phyloP scores from a whole-genome alignment of 2,888 invertebrate species.

The Synergus umbraculus region DNA sequence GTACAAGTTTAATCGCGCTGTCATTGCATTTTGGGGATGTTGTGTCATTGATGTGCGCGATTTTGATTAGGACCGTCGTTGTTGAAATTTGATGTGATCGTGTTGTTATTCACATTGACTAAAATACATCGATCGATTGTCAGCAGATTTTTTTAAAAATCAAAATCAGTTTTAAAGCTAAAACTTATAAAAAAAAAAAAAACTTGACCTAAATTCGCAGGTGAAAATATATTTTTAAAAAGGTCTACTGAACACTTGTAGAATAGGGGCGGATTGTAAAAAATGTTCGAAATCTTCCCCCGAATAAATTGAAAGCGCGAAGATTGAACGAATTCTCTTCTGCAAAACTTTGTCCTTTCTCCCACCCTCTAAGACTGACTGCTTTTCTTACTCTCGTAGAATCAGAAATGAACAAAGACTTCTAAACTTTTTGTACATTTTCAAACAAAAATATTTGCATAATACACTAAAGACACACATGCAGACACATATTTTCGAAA shows the following conservation, averaged over 20 bases:
- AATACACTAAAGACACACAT: conserved; percentile 17
- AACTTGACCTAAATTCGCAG: background rate
- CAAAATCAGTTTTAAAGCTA: background rate
- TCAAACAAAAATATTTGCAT: conserved; percentile 36
- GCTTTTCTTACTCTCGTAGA: conserved; percentile 61
- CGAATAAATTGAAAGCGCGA: background rate
- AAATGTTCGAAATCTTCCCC: background rate
- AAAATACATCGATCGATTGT: conserved; percentile 3
- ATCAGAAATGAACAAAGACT: conserved; percentile 52
- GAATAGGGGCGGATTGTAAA: background rate
- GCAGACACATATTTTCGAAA: conserved; percentile 26
- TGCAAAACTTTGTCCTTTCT: conserved; percentile 49
- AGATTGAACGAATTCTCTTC: background rate
- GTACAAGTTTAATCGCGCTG: conserved; percentile 29
- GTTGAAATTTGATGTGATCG: conserved; percentile 32
- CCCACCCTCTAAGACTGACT: conserved; percentile 70
- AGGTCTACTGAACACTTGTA: background rate
- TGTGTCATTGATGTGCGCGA: conserved; percentile 32
- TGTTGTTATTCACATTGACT: background rate
- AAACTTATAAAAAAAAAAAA: background rate
- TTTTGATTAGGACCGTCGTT: conserved; percentile 37
- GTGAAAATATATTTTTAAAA: background rate
- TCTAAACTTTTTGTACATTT: conserved; percentile 41
- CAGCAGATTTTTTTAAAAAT: conserved; percentile 16
- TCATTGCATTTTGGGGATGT: conserved; percentile 30